Percentiles rank a stretch among this genome's conserved stretches.
Conservation (phyloP, 2,888 invertebrate genomes). For the Drosophila testacea region DNA sequence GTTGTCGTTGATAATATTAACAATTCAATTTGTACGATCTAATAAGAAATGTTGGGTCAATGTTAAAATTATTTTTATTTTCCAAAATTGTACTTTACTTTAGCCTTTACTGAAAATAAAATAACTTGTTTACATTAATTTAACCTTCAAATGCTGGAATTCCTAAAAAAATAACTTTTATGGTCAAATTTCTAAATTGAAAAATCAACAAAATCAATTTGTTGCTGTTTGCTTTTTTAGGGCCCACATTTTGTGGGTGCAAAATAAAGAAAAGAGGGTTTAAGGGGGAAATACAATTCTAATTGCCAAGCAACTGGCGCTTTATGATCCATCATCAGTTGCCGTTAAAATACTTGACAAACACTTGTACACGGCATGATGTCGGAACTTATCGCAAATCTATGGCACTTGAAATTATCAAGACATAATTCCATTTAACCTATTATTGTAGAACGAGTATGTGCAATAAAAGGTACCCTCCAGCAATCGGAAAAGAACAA, state of each 20-base stretch:
- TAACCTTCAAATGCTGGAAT: conserved; percentile 52
- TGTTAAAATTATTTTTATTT: conserved; percentile 33
- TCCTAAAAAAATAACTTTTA: conserved; percentile 14
- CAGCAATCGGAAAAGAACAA: conserved; percentile 5
- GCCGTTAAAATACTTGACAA: conserved; percentile 30
- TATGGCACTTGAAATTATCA: conserved; percentile 60
- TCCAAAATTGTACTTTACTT: too few relatives aligned
- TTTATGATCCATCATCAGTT: conserved; percentile 38
- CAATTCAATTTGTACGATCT: background rate
- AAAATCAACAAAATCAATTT: conserved; percentile 33
- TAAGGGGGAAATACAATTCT: conserved; percentile 18
- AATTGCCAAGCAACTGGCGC: conserved; percentile 41
- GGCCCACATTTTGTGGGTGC: background rate
- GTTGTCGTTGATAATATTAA: conserved; percentile 12
- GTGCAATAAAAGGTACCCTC: conserved; percentile 27
- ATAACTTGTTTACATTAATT: conserved; percentile 40
- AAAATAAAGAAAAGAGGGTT: background rate
- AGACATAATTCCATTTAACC: conserved; percentile 56
- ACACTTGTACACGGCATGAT: background rate
- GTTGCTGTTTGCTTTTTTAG: conserved; percentile 20
- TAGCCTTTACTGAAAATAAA: conserved; percentile 4
- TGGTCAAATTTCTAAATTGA: conserved; percentile 19
- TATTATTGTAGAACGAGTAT: conserved; percentile 40
- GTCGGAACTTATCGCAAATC: conserved; percentile 55
- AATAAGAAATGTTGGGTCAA: conserved; percentile 37